Evolutionary conservation across 2,113 vertebrate genomes (phyloP), one percentile per base, ranked within the genome.

Genomic region (Pristiophorus japonicus): DNA sequence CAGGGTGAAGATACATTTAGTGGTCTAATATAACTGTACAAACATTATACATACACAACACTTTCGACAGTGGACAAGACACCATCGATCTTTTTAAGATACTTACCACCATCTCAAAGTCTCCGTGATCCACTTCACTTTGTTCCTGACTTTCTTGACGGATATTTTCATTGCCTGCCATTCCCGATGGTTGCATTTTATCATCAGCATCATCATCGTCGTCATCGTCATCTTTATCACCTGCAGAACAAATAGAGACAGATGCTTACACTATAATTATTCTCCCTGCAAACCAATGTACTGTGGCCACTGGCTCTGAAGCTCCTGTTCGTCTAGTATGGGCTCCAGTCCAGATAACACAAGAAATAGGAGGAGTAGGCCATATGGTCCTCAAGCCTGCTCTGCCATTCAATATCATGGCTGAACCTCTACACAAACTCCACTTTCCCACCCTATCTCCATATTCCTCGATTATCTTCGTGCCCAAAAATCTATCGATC

Each of bases 91-190:
- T 63, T 65, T 92, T 63, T 6, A 63, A 92, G 24, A 87, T 30
- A 51, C 98, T 98, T 97, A 99, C 99, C 98, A 99, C 99, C 99
- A 99, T 99, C 97, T 99, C 99, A 22, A 99, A 99, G 97, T 99
- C 99, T 0, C 99, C 98, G 0, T 99, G 99, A 96, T 99, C 99
- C 96, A 99, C 99, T 96, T 99, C 99, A 1, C 95, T 98, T 96
- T 99, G 99, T 94, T 99, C 99, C 96, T 99, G 99, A 97, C 98
- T 99, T 96, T 99, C 99, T 96, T 98, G 99, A 91, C 98, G 97
- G 94, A 98, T 98, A 38, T 99, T 98, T 16, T 99, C 98, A 1
- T 98, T 98, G 20, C 98, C 98, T 0, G 98, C 97, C 96, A 99
- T 98, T 73, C 98, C 98, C 1, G 98, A 98, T 5, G 98, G 97